These are phyloP conservation scores for Drosophila bunnanda DNA, from an alignment of 2,888 invertebrate species.

Conservation along the genomic window DNA sequence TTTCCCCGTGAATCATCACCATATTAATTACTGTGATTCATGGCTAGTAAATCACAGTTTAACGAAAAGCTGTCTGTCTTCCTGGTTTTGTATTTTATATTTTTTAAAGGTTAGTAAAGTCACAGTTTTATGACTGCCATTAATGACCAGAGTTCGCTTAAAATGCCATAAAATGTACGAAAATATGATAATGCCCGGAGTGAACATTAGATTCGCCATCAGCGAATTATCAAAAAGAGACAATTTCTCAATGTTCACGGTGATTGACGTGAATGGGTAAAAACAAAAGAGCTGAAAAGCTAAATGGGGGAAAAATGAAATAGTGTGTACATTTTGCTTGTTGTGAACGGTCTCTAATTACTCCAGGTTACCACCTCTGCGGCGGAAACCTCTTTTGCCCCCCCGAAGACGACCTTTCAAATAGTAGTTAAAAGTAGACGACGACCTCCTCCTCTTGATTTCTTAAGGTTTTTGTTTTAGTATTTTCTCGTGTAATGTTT, in stretches of 20 bases:
- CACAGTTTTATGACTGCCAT: constrained; percentile 35
- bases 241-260: constrained; percentile 38
- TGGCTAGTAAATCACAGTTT: constrained; percentile 26
- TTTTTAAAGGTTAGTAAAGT: constrained; percentile 12
- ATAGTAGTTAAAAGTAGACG: constrained; percentile 52
- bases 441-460: constrained; percentile 57
- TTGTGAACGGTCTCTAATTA: constrained; percentile 40
- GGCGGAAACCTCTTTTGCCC: constrained; percentile 4
- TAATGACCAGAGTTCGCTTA: constrained; percentile 37
- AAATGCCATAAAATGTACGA: constrained; percentile 34
- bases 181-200: constrained; percentile 43
- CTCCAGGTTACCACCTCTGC: constrained; percentile 14
- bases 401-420: constrained; percentile 28
- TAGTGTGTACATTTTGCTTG: constrained; percentile 15
- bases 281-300: constrained; percentile 3
- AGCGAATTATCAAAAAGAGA: constrained; percentile 45
- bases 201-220: constrained; percentile 44
- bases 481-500: constrained; percentile 48
- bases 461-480: constrained; percentile 23
- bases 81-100: constrained; percentile 12
- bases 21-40: constrained; percentile 14
- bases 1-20: constrained; percentile 16
- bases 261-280: constrained; percentile 42
- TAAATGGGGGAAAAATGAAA: constrained; percentile 24
- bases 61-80: constrained; percentile 22